Base-by-base conservation (phyloP, 2,113 vertebrate species). In the Pangasianodon hypophthalmus region DNA sequence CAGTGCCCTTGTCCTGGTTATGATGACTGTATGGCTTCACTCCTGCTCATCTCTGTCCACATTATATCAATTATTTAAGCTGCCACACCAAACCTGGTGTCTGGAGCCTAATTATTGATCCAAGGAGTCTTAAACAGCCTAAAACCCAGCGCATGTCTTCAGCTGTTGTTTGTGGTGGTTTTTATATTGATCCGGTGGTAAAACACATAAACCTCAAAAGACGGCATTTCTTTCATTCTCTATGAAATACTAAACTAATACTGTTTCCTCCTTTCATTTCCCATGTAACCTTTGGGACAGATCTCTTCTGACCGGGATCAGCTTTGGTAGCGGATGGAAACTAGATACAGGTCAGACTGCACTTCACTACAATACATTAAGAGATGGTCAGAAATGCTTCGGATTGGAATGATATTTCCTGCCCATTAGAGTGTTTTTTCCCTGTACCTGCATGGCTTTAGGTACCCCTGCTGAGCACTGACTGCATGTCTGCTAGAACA, bases 61-160 rank as follows among this genome's bases (percentile, higher is more conserved):
- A 73, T 52, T 87, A 85, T 80, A 91, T 96, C 92, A 95, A 96
- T 96, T 96, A 96, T 96, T 96, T 95, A 96, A 94, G 93, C 90
- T 86, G 93, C 94, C 92, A 84, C 94, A 94, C 92, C 94, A 94
- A 94, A 96, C 94, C 95, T 95, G 37, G 37, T 37, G 94, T 94
- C 94, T 94, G 94, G 95, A 96, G 95, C 95, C 96, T 91, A n/a
- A 92, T 92, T 96, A 96, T 96, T 90, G 96, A 96, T 96, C 92
- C 91, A 24, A 88, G 46, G 92, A 92, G 67, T 91, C 90, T 93
- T 93, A 87, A 91, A 92, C 92, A 93, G 92, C 93, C 93, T 91
- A 93, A 90, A 92, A 92, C 88, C 73, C 44, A 80, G 92, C 85
- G 84, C 86, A 83, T 88, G 71, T 91, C 91, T 81, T 86, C 58